Percentiles rank a stretch among this genome's conserved stretches.
Evolutionary conservation across 2,113 vertebrate genomes (phyloP).

Genomic region (Callithrix jacchus): DNA sequence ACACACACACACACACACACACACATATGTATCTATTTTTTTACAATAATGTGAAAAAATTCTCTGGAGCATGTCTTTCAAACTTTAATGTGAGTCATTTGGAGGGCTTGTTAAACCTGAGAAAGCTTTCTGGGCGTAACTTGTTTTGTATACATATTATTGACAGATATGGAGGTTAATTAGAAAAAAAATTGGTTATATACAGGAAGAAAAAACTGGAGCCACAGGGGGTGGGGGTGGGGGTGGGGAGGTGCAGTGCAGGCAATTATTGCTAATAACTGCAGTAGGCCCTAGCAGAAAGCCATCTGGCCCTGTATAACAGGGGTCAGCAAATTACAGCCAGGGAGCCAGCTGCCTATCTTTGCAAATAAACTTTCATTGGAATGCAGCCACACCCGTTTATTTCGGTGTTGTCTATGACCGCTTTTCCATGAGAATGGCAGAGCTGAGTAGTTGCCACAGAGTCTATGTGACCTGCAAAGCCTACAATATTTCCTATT

Average conservation of each 20-base stretch:
- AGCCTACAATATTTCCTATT: not conserved
- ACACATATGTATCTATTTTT: no score
- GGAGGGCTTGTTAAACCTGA: not conserved
- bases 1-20: no score
- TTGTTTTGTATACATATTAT: not conserved
- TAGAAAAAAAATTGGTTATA: not conserved
- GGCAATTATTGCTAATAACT: not conserved
- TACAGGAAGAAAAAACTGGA: not conserved
- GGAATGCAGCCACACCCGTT: not conserved
- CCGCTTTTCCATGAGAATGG: not conserved
- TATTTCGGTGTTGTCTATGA: not conserved
- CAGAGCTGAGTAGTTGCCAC: not conserved
- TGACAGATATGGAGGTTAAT: not conserved
- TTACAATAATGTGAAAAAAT: no score
- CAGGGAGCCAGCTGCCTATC: not conserved
- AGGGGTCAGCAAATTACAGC: not conserved
- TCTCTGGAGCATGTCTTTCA: not conserved
- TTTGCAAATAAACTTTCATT: not conserved
- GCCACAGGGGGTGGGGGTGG: fast-evolving
- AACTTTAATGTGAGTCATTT: not conserved
- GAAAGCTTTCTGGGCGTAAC: not conserved
- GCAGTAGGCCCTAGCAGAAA: not conserved
- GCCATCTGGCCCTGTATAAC: not conserved
- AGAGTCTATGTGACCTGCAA: not conserved
- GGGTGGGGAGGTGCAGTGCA: no score